Base-by-base conservation (phyloP, 2,113 vertebrate genomes). In the Panurus biarmicus region DNA sequence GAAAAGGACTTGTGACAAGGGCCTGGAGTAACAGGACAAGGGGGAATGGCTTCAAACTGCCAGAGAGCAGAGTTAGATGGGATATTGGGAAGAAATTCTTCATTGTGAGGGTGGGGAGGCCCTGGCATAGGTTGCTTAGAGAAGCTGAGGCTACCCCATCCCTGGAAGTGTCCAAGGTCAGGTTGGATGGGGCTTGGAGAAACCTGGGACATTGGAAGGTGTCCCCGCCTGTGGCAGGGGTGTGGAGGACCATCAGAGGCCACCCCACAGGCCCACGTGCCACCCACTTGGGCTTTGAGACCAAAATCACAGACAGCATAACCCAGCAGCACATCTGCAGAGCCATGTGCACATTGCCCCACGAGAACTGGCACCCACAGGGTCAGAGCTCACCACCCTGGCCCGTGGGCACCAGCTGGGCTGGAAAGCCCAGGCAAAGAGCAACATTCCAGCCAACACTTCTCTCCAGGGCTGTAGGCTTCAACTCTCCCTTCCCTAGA, bases 161-260 rank as follows among this genome's bases (percentile, higher is more conserved):
- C 33, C 38, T 69, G 45, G 36, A 3, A 53, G 28, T 19, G 38
- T 12, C 10, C 23, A 51, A 53, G 18, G 12, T 7, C 33, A 60
- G 45, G 28, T 0, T 77, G 28, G 45, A 38, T 2, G 2, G 36
- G 22, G 5, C 22, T 14, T 19, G 45, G 54, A 51, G 26, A 22
- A 4, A 0, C 22, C 33, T 76, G 54, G 36, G 7, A 7, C 1
- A 23, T 6, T 45, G 33, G 54, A 20, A 61, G 23, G 38, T 6
- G 54, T 38, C 45, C 33, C 42, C 57, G 70, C 20, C 53, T 2
- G 3, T 28, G 38, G 62, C 26, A 36, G 9, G 18, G 7, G 36
- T 3, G 2, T 45, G 23, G 23, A 77, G 20, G 19, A 24, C 35
- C 0, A 4, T 0, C 7, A 69, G 50, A 56, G 0, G 1, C 13